These are phyloP conservation scores for Tokudaia tokunoshimensis DNA, from an alignment of 2,797 vertebrate genomes.

Conservation along the genomic window DNA sequence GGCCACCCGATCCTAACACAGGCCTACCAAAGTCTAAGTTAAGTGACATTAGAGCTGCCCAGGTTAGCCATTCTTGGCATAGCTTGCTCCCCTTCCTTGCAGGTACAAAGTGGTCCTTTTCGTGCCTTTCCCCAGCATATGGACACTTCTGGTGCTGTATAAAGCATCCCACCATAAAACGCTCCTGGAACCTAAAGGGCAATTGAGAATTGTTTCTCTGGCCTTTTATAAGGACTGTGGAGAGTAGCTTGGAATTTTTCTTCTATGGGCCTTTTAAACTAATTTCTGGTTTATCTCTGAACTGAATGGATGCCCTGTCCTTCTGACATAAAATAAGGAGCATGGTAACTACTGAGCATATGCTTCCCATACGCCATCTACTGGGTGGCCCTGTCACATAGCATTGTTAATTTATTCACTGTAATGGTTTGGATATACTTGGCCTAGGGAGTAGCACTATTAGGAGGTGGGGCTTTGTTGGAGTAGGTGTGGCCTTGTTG, in stretches of 20 bases:
- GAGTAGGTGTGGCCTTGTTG: too few relatives aligned
- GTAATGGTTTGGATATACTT: too few relatives aligned
- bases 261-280: not conserved
- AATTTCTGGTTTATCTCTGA: not conserved
- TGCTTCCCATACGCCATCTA: not conserved
- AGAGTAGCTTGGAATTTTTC: not conserved
- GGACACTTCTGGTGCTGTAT: not conserved
- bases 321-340: not conserved
- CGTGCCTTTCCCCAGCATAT: not conserved
- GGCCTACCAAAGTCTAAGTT: not conserved
- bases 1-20: not conserved
- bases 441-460: too few relatives aligned
- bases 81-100: not conserved
- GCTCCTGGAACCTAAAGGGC: not conserved
- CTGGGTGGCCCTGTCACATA: not conserved
- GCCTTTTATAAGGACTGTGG: not conserved
- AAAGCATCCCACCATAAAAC: not conserved
- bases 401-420: not conserved
- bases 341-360: not conserved
- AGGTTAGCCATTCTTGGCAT: not conserved
- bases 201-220: not conserved
- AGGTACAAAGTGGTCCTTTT: not conserved
- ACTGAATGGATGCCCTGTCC: not conserved
- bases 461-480: too few relatives aligned
- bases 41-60: not conserved